Conservation (phyloP, 2,113 vertebrate species). For the Anthoscopus minutus region DNA sequence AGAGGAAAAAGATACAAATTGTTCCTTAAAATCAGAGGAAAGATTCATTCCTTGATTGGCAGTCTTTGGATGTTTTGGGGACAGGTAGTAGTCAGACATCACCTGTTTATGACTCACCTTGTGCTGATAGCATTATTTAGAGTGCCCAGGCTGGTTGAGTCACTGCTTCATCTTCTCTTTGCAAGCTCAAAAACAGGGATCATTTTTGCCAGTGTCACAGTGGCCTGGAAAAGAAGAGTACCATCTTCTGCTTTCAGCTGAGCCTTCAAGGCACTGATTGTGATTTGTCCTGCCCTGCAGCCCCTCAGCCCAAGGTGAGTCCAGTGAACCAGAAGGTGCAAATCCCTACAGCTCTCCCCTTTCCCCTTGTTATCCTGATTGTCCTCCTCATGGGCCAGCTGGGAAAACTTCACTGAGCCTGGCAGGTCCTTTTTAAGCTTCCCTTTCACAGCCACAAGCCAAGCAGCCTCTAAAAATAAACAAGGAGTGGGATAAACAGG, state of each 20-base stretch:
- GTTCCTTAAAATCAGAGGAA: background rate
- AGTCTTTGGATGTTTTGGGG: background rate
- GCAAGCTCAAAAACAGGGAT: background rate
- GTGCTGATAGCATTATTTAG: background rate
- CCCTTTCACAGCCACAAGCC: background rate
- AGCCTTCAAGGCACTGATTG: background rate
- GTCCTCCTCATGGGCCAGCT: background rate
- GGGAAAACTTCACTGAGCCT: background rate
- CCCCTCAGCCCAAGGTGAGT: background rate
- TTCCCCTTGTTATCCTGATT: background rate
- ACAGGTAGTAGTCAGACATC: background rate
- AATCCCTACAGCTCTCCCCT: background rate
- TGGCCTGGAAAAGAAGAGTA: background rate
- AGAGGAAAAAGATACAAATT: background rate
- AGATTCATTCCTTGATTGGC: background rate
- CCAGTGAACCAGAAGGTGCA: background rate
- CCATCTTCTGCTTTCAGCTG: background rate
- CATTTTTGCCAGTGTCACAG: background rate
- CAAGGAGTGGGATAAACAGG: slow-evolving; percentile 40
- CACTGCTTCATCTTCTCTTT: background rate
- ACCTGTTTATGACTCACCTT: background rate
- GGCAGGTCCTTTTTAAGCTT: background rate
- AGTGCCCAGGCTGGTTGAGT: background rate
- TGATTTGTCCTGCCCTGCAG: background rate
- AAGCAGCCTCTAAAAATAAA: slow-evolving; percentile 36